Evolutionary conservation across 2,888 invertebrate genomes (phyloP).

Genomic region (Sphaeridia pumilis): DNA sequence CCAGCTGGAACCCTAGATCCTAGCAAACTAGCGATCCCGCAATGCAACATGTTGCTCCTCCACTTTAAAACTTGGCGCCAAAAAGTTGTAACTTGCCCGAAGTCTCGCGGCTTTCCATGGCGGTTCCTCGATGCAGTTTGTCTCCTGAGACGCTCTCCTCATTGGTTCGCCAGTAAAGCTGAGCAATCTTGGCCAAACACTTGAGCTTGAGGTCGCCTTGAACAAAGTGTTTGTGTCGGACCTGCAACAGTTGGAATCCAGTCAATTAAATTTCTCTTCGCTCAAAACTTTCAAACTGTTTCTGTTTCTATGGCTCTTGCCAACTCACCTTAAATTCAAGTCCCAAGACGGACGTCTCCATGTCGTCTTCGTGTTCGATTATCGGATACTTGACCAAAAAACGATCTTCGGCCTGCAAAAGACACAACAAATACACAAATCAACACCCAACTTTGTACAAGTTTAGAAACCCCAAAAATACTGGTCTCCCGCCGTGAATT

Average conservation of each 20-base stretch:
- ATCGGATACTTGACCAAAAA: constrained; percentile 41
- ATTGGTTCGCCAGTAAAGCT: constrained; percentile 74
- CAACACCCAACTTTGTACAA: too few relatives aligned
- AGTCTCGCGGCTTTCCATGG: constrained; percentile 61
- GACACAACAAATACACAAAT: too few relatives aligned
- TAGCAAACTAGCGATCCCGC: not conserved
- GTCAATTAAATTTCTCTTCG: not conserved
- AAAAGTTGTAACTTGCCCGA: constrained; percentile 30
- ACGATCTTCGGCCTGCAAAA: constrained; percentile 44
- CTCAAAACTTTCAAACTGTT: not conserved
- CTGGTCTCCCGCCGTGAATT: too few relatives aligned
- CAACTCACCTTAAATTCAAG: constrained; percentile 55
- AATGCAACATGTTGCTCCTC: not conserved
- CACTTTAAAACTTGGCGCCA: not conserved
- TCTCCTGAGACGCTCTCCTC: constrained; percentile 76
- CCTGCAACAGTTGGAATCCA: constrained; percentile 37
- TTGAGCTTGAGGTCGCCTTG: constrained; percentile 74
- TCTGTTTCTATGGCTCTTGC: too few relatives aligned
- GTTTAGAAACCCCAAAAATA: too few relatives aligned
- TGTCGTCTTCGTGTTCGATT: constrained; percentile 50
- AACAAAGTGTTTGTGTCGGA: constrained; percentile 64
- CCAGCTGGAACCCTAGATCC: too few relatives aligned
- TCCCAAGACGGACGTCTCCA: constrained; percentile 63
- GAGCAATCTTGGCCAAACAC: constrained; percentile 76
- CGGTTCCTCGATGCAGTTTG: constrained; percentile 56